A percentile compares a stretch with the other conserved stretches of the same genome.
These are phyloP conservation scores for Drosophila cracens DNA, from an alignment of 2,888 invertebrate species.

Conservation along the genomic window DNA sequence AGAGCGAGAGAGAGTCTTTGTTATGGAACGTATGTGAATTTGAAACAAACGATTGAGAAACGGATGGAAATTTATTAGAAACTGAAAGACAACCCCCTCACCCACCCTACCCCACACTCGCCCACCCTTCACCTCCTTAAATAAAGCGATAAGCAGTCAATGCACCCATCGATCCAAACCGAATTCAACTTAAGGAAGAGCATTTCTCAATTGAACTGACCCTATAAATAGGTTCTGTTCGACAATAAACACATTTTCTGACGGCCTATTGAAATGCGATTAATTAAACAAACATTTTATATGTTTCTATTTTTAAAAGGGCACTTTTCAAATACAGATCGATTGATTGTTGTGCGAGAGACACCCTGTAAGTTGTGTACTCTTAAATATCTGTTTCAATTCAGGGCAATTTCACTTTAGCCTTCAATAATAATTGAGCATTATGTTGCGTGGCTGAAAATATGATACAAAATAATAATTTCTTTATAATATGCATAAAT, in stretches of 20 bases:
- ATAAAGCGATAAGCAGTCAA: conserved; percentile 61
- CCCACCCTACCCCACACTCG: background rate
- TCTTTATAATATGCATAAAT: background rate
- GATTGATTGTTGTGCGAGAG: background rate
- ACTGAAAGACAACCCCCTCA: background rate
- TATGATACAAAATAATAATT: background rate
- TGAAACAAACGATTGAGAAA: conserved; percentile 37
- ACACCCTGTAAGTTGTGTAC: conserved; percentile 6
- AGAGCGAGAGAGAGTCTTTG: conserved; percentile 4
- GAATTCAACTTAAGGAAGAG: conserved; percentile 33
- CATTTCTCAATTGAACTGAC: conserved; percentile 32
- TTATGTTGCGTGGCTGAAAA: background rate
- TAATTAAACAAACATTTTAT: conserved; percentile 43
- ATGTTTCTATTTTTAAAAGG: conserved; percentile 33
- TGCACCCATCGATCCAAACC: conserved; percentile 52
- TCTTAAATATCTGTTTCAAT: background rate
- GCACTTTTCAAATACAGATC: conserved; percentile 9
- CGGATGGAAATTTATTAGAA: conserved; percentile 24
- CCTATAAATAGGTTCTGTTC: conserved; percentile 42
- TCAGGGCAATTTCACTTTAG: background rate
- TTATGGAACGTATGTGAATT: conserved; percentile 55
- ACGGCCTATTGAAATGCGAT: conserved; percentile 35
- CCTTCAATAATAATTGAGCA: background rate
- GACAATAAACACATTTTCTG: conserved; percentile 50
- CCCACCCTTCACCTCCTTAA: background rate